Evolutionary conservation across 2,888 invertebrate species (phyloP).

Genomic region (Hydrotaea diabolus): DNA sequence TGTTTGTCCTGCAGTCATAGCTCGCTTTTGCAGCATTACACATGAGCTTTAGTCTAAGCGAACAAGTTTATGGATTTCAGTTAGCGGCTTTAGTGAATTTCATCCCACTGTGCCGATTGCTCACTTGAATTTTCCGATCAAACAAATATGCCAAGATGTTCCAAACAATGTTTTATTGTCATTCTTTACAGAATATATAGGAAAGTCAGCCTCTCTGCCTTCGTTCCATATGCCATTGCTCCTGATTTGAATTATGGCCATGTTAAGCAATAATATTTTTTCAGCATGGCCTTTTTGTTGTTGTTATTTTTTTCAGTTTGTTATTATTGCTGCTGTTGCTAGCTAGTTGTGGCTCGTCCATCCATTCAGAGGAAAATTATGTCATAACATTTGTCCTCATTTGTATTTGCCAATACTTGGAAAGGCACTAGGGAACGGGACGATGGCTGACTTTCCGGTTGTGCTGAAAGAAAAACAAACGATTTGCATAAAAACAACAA

Average conservation of each 20-base stretch:
- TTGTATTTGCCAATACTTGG: not conserved
- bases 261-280: constrained; percentile 27
- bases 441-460: not conserved
- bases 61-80: too few relatives aligned
- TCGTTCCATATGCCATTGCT: not conserved
- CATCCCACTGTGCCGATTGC: not conserved
- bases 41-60: too few relatives aligned
- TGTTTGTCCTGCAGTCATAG: too few relatives aligned
- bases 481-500: constrained; percentile 65
- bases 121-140: not conserved
- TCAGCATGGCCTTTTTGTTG: constrained; percentile 10
- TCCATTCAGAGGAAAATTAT: constrained; percentile 11
- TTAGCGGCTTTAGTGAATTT: not conserved
- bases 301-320: not conserved
- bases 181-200: constrained; percentile 28
- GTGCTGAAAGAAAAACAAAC: constrained; percentile 3
- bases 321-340: constrained; percentile 10
- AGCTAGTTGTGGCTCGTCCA: not conserved
- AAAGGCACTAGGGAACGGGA: not conserved
- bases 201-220: not conserved
- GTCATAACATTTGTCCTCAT: constrained; percentile 33
- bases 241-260: constrained; percentile 18
- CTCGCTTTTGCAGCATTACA: too few relatives aligned
- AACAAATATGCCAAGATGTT: constrained; percentile 4
- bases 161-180: constrained; percentile 30